These are phyloP conservation scores for Halichoeres trimaculatus DNA, from an alignment of 2,113 vertebrate genomes.

Conservation along the genomic window DNA sequence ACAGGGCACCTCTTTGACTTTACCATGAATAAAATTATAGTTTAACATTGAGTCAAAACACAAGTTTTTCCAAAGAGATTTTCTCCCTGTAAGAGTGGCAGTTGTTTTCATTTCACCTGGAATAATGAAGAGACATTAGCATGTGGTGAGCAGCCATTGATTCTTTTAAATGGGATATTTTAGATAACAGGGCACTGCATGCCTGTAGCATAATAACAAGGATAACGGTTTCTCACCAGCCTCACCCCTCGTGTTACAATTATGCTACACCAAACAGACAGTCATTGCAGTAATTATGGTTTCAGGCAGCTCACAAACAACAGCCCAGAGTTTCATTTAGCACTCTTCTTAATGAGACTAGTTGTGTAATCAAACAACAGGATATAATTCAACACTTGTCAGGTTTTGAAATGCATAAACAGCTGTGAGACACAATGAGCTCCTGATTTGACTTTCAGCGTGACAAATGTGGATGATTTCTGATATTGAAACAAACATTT, in stretches of 20 bases:
- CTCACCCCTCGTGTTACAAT: slow-evolving; percentile 53
- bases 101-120: not conserved
- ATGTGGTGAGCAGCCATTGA: not conserved
- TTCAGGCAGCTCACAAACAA: slow-evolving; percentile 33
- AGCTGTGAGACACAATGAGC: not conserved
- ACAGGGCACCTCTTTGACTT: too few relatives aligned
- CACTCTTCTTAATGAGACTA: slow-evolving; percentile 39
- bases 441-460: not conserved
- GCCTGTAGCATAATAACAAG: slow-evolving; percentile 24
- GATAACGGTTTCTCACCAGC: slow-evolving; percentile 26
- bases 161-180: slow-evolving; percentile 5
- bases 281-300: slow-evolving; percentile 63
- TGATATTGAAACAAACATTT: not conserved
- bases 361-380: slow-evolving; percentile 48
- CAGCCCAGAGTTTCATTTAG: slow-evolving; percentile 44
- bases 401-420: slow-evolving; percentile 11
- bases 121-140: not conserved
- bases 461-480: not conserved
- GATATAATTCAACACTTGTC: slow-evolving; percentile 25
- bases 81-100: not conserved
- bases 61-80: not conserved
- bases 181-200: slow-evolving; percentile 18
- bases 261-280: slow-evolving; percentile 49
- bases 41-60: too few relatives aligned
- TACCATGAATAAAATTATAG: too few relatives aligned